Percentiles rank a stretch among this genome's conserved stretches.
Conservation (phyloP, 2,888 invertebrate species). For the Smittia aterrima region DNA sequence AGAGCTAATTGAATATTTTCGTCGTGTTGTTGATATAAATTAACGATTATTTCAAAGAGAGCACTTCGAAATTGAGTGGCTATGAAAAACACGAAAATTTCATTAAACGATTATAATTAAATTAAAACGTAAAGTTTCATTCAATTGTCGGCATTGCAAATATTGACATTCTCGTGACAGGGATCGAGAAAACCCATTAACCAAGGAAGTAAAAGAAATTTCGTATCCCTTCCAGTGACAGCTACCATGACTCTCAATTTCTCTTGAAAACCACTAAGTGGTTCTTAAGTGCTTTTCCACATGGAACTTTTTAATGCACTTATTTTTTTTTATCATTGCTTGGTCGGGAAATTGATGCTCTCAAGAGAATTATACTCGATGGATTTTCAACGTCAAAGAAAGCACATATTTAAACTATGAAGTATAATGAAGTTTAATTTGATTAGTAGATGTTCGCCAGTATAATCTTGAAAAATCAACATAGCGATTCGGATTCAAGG, state of each 20-base stretch:
- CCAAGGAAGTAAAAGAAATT: neutral
- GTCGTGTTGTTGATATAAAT: neutral
- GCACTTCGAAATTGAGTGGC: neutral
- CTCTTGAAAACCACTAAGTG: slow-evolving; percentile 36
- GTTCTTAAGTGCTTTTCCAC: slow-evolving; percentile 41
- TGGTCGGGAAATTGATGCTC: slow-evolving; percentile 34
- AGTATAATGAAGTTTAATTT: too few species aligned
- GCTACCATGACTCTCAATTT: neutral
- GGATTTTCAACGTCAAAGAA: too few species aligned
- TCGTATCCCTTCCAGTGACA: neutral
- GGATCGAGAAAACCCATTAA: slow-evolving; percentile 35
- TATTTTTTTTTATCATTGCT: neutral
- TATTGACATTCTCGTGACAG: slow-evolving; percentile 20
- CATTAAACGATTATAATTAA: slow-evolving; percentile 37
- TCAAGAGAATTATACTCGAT: neutral
- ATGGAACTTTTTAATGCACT: neutral
- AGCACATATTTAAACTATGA: too few species aligned
- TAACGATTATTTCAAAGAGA: neutral
- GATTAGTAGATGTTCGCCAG: too few species aligned
- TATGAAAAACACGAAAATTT: slow-evolving; percentile 26
- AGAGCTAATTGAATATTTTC: neutral
- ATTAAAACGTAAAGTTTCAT: neutral
- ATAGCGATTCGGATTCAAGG: too few species aligned
- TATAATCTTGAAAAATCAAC: too few species aligned
- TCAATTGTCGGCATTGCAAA: neutral